A percentile compares a stretch with the other conserved stretches of the same genome.
Evolutionary conservation across 2,797 vertebrate genomes (phyloP).

Genomic region (Halcyon chelicuti): DNA sequence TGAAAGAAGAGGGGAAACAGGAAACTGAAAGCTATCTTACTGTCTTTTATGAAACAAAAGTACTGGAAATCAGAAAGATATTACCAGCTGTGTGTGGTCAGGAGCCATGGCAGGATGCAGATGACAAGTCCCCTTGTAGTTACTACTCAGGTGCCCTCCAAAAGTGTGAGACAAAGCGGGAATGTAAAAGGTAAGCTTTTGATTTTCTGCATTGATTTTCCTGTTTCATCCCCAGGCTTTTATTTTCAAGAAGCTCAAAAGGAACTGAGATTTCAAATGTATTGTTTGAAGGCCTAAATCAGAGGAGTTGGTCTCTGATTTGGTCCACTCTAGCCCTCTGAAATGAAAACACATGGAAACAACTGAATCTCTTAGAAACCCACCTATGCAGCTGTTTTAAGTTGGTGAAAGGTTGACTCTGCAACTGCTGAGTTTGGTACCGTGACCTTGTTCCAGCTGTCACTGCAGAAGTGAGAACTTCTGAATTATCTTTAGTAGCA

Average conservation of each 20-base stretch:
- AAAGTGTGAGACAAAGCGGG: background rate
- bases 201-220: background rate
- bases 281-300: background rate
- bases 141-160: background rate
- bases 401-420: background rate
- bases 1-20: background rate
- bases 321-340: background rate
- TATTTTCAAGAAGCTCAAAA: background rate
- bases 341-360: background rate
- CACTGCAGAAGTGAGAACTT: background rate
- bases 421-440: background rate
- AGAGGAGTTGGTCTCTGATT: background rate
- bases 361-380: background rate
- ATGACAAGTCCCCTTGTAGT: fast-evolving
- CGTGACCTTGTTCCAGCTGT: background rate
- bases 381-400: fast-evolving
- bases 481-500: background rate
- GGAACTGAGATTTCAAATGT: background rate
- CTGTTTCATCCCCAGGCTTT: background rate
- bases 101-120: background rate
- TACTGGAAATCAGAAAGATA: background rate
- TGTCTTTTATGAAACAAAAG: background rate
- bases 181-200: background rate
- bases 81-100: background rate
- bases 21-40: background rate